Conservation (phyloP, 2,113 vertebrate species). For the Saiga tatarica region DNA sequence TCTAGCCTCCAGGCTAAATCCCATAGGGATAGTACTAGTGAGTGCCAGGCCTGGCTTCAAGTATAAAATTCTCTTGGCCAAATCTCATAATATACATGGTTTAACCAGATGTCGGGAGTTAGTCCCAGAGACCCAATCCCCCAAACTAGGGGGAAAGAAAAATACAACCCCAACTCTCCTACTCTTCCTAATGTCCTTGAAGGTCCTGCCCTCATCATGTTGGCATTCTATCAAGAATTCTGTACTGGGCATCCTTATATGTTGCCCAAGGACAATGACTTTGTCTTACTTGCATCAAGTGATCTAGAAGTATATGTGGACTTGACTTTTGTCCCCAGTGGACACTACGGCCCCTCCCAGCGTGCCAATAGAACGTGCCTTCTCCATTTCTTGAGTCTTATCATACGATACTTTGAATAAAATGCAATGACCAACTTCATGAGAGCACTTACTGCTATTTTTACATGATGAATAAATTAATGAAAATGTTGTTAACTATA, state of each 20-base stretch:
- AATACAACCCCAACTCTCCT: constrained; percentile 6
- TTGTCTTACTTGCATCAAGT: background rate
- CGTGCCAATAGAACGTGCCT: background rate
- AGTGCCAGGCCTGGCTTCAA: constrained; percentile 60
- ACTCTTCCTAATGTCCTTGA: background rate
- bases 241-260: background rate
- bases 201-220: background rate
- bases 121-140: constrained; percentile 40
- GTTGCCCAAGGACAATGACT: background rate
- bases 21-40: constrained; percentile 1
- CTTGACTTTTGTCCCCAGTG: background rate
- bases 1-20: constrained; percentile 39
- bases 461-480: background rate
- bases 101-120: constrained; percentile 67
- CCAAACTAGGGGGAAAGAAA: background rate
- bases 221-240: background rate
- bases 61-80: constrained; percentile 47
- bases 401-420: background rate
- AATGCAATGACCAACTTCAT: background rate
- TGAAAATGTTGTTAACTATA: background rate
- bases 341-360: background rate
- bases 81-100: constrained; percentile 49
- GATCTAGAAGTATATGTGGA: background rate
- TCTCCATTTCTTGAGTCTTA: background rate
- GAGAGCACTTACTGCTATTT: background rate